A percentile compares a stretch with the other conserved stretches of the same genome.
Conservation (phyloP, 2,113 vertebrate genomes). For the Rhinoderma darwinii region DNA sequence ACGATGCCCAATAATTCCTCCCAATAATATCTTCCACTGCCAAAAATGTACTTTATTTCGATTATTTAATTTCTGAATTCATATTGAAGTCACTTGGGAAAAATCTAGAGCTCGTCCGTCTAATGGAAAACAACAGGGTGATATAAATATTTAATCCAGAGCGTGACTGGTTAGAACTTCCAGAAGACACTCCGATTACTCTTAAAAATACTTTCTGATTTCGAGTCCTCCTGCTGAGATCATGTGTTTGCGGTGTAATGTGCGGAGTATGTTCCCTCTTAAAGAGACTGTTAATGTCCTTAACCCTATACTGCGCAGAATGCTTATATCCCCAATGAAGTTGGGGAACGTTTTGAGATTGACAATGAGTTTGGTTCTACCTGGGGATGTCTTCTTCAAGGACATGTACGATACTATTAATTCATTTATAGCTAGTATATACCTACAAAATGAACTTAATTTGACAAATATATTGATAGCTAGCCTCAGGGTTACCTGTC, state of each 20-base stretch:
- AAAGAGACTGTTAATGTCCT: not conserved
- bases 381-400: not conserved
- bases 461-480: too few species aligned
- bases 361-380: not conserved
- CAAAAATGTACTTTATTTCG: slow-evolving; percentile 16
- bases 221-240: slow-evolving; percentile 38
- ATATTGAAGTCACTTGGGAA: not conserved
- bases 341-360: not conserved
- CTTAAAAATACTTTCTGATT: not conserved
- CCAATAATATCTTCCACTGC: not conserved
- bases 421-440: too few species aligned
- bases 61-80: not conserved
- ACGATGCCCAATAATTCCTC: not conserved
- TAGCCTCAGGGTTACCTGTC: too few species aligned
- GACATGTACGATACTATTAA: too few species aligned
- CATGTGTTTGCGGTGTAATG: not conserved
- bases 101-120: not conserved
- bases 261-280: not conserved
- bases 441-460: too few species aligned
- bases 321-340: not conserved
- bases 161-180: not conserved
- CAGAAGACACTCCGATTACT: slow-evolving; percentile 8
- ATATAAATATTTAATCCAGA: slow-evolving; percentile 31
- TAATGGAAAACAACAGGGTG: not conserved
- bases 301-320: not conserved